phyloP scores from a whole-genome alignment of 2,888 invertebrate species.

The Tipula vernalis region DNA sequence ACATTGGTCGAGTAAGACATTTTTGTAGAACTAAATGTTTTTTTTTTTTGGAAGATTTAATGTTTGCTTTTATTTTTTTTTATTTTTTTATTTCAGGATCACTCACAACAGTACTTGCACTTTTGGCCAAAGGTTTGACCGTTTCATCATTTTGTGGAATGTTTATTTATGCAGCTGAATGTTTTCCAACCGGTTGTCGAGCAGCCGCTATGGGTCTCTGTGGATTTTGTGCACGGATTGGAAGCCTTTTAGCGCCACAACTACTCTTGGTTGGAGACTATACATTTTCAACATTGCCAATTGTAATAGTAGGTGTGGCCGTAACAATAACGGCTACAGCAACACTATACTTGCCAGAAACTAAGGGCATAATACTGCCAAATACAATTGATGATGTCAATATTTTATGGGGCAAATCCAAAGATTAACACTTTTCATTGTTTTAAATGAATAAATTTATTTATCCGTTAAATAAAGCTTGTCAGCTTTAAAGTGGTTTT shows the following conservation, averaged over 20 bases:
- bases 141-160: constrained; percentile 37
- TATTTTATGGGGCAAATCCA: constrained; percentile 17
- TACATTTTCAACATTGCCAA: constrained; percentile 17
- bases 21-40: not conserved
- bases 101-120: constrained; percentile 22
- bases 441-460: not conserved
- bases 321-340: constrained; percentile 18
- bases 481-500: not conserved
- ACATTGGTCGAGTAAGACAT: not conserved
- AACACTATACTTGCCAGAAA: constrained; percentile 21
- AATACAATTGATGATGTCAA: constrained; percentile 20
- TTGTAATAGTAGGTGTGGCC: constrained; percentile 17
- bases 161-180: constrained; percentile 30
- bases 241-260: constrained; percentile 37
- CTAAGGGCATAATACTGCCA: constrained; percentile 18
- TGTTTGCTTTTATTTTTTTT: not conserved
- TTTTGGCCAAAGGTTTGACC: constrained; percentile 35
- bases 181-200: constrained; percentile 33
- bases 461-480: not conserved
- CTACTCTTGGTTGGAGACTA: constrained; percentile 21
- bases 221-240: constrained; percentile 36
- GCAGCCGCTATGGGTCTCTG: constrained; percentile 36
- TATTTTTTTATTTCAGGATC: constrained; percentile 13
- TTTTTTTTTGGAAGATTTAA: no score
- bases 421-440: not conserved